These are phyloP conservation scores for Epinotia ramella DNA, from an alignment of 2,888 invertebrate species.

Conservation along the genomic window DNA sequence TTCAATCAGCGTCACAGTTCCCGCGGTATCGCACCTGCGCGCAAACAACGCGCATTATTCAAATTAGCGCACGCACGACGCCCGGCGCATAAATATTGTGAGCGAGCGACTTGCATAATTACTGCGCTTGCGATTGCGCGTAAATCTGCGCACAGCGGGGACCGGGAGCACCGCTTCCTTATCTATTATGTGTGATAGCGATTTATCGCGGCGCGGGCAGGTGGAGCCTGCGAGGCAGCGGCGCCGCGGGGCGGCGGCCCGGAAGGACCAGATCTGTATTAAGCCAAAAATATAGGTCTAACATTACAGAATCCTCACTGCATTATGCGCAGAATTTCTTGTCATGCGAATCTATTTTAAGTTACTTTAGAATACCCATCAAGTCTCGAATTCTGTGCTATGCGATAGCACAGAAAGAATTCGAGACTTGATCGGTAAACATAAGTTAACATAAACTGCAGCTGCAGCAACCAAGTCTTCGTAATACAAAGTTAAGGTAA, in stretches of 20 bases:
- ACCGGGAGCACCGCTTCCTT: conserved; percentile 40
- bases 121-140: conserved; percentile 4
- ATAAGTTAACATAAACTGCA: neutral
- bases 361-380: no score
- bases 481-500: neutral
- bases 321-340: neutral
- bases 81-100: conserved; percentile 44
- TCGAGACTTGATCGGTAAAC: no score
- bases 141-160: conserved; percentile 44
- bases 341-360: neutral
- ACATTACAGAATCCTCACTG: neutral
- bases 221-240: conserved; percentile 7
- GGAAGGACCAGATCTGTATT: neutral
- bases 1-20: conserved; percentile 38
- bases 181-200: conserved; percentile 43
- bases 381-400: no score
- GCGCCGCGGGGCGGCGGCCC: conserved; percentile 15
- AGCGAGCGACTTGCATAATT: conserved; percentile 47
- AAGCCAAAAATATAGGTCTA: conserved; percentile 1
- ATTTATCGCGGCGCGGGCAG: conserved; percentile 34
- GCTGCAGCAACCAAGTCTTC: conserved; percentile 13
- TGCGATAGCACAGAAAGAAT: no score
- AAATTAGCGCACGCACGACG: conserved; percentile 42
- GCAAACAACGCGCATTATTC: conserved; percentile 43
- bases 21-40: conserved; percentile 43